Evolutionary conservation across 1,140 invertebrate genomes (phyloP), one percentile per base, ranked within the genome.

Genomic region (Halyomorpha halys): DNA sequence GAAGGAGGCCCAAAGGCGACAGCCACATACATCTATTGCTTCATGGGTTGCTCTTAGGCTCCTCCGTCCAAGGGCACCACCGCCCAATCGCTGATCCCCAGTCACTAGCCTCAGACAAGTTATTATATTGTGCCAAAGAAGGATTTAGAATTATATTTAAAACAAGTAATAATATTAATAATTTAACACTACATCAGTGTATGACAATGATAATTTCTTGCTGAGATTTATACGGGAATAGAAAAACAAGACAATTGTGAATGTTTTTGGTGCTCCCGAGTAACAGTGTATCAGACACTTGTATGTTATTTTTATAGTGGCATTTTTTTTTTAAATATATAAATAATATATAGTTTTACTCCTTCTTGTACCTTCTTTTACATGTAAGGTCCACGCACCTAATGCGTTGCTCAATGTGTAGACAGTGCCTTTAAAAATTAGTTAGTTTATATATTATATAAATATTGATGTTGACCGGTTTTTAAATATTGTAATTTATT

Each of bases 11-110:
- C 18, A 34, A 51, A 63, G 44, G 47, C 19, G 61, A 56, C 19
- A 56, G 45, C 62, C 44, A 74, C 81, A 19, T 69, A 49, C 68
- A 67, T 81, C 83, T 0, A 74, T 86, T 4, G 81, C 83, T 16
- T 84, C 83, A 39, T 89, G 86, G 86, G 81, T 88, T 77, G 82
- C 84, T 5, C 75, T 88, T 64, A 77, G 86, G 14, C 75, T 88
- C 19, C 74, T 86, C 44, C 79, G 83, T 39, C 76, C 82, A 49
- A 78, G 82, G n/a, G 59, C 64, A 14, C 62, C 62, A 11, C 45
- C 64, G 25, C 45, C 59, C 39, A 45, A 25, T 27, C 64, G 60
- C 60, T 65, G 49, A 65, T 19, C 34, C 25, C 34, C 25, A 18
- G 19, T 23, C 34, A 34, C 9, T 34, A 39, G 34, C 54, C 64